A percentile compares a stretch with the other conserved stretches of the same genome.
Conservation (phyloP, 2,797 vertebrate genomes). For the Enteromius radiatus region DNA sequence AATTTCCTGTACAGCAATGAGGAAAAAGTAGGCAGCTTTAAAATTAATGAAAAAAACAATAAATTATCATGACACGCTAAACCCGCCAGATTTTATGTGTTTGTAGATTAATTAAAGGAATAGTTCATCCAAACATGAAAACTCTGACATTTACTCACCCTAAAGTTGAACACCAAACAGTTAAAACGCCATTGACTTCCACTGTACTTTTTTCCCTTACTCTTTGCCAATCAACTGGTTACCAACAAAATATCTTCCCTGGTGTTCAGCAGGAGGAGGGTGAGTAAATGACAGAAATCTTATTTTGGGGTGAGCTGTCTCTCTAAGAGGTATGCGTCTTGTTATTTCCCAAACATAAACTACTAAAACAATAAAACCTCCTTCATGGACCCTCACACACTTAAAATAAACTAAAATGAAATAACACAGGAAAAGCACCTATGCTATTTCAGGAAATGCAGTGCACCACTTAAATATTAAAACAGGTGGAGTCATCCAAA, state of each 20-base stretch:
- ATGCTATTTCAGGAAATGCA: conserved; percentile 16
- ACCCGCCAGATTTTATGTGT: not conserved
- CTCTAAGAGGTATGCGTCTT: not conserved
- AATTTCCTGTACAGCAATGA: conserved; percentile 4
- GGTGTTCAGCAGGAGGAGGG: not conserved
- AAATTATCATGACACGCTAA: conserved; percentile 21
- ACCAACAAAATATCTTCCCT: not conserved
- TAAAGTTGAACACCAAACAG: not conserved
- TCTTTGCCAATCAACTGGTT: not conserved
- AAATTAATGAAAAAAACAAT: conserved; percentile 2
- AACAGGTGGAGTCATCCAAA: not conserved
- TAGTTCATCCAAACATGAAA: not conserved
- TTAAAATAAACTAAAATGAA: conserved; percentile 24
- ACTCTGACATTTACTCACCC: not conserved
- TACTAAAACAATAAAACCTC: conserved; percentile 35
- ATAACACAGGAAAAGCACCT: not conserved
- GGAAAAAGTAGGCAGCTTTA: not conserved
- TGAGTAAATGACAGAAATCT: not conserved
- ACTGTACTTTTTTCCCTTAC: not conserved
- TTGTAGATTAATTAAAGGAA: not conserved
- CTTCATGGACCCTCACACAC: conserved; percentile 19
- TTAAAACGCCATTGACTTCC: not conserved
- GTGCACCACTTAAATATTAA: not conserved
- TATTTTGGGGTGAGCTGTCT: not conserved
- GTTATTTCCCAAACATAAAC: not conserved